Base-by-base conservation (phyloP, 1,140 invertebrate genomes). In the Homalodisca vitripennis region DNA sequence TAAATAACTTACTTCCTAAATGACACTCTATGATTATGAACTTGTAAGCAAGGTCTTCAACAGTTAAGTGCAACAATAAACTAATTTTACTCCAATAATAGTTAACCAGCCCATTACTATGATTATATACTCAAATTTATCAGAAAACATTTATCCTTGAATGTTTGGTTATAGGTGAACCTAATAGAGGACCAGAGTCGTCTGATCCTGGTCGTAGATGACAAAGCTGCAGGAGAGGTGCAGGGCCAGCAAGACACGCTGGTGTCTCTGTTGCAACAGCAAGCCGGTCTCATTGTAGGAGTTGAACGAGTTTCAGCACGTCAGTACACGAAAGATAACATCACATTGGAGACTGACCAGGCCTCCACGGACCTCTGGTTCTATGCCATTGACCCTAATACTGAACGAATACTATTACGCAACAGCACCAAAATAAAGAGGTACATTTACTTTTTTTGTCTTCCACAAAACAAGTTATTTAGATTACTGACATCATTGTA, bases 341-440 rank as follows among this genome's bases (percentile, higher is more conserved):
- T 88, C 3, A 91, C 89, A 0, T 77, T 94, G 3, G 87, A 92
- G 73, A 85, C 82, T 20, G 90, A 92, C 77, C 80, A 84, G 0
- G 81, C 85, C n/a, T 90, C 89, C 6, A 93, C 92, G 0, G 92
- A 94, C 75, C 84, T 95, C 1, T 94, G 92, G 91, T 89, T 95
- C 77, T 95, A 94, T 73, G 83, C 90, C 0, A 83, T 95, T 22
- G 92, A 95, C 82, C 92, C 92, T 0, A 83, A 83, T 31, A 91
- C 86, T 0, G 91, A 92, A 66, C 84, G 80, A 46, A 91, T 95
- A 71, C 76, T 95, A 17, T 80, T 84, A 3, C 84, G 88, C 31
- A 92, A 93, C 74, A 87, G 88, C 71, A 83, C 85, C 2, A 78
- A 84, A 47, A 84, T 95, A 13, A 84, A 87, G 73, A 88, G 86